Evolutionary conservation across 2,888 invertebrate genomes (phyloP), one percentile per base, ranked within the genome.

Genomic region (Diachrysia chrysitis): DNA sequence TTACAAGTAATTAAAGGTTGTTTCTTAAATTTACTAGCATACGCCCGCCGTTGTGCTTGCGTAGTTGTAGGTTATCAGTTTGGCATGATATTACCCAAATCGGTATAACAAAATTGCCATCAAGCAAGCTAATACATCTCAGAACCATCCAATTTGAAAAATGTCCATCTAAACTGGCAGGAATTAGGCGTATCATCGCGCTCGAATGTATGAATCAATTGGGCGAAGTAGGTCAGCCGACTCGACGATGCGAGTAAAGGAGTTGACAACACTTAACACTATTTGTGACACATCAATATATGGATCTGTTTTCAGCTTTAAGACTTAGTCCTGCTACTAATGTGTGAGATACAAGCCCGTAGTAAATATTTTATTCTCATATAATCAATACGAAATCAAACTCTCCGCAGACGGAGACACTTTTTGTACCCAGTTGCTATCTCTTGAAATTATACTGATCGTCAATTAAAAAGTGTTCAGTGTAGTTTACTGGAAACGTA

Each of bases 241-340:
- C 76, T 53, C 70, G 32, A 75, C 59, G 32, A 53, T 63, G 79
- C 66, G 58, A 79, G 59, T 57, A 62, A 32, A 63, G 61, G 37
- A 60, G 70, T 69, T 63, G 70, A 66, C 64, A 66, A 75, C 73
- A 67, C 63, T 73, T 63, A 73, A 35, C 60, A 61, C 35, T 74
- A 66, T 63, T 73, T 73, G 73, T 19, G 48, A 78, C 62, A 53
- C 65, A 55, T 57, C 71, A 77, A 63, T 63, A 32, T 10, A 32
- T 60, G 58, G 57, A 35, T 51, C 53, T 37, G 57, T 54, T 53
- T 21, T 57, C 54, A 78, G 73, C 73, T 66, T 77, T 63, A 53
- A 58, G 29, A 58, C 58, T 63, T 73, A 73, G 66, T 74, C 73
- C 42, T 63, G 55, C 59, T 59, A n/a, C n/a, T n/a, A n/a, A n/a